Base-by-base conservation (phyloP, 2,113 vertebrate species). In the Pseudopipra pipra region DNA sequence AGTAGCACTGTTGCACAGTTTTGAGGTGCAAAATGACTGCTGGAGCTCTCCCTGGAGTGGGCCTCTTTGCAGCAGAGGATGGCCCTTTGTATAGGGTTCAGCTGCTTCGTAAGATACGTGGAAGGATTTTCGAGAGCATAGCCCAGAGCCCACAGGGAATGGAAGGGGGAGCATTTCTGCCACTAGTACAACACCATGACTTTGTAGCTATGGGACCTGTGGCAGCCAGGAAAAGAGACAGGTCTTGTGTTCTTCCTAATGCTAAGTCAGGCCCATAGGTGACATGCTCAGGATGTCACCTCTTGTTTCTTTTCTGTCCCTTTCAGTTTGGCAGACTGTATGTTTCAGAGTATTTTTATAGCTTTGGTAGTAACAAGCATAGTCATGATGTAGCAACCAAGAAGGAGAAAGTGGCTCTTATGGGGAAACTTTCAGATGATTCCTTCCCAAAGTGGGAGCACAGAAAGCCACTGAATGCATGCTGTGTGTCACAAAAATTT, bases 11-110 rank as follows among this genome's bases (percentile, higher is more conserved):
- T 19, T 76, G 37, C 71, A 41, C 16, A 31, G 28, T 27, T 67
- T 83, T 63, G 41, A 35, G 74, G 41, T 74, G 35, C 13, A 75
- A 85, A 52, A 86, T 17, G 16, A 12, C 33, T 62, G n/a, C 24
- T 59, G 54, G 27, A 58, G 19, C 15, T 81, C 46, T 62, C 33
- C 11, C 41, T 0, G 0, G 13, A 1, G 1, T 7, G 10, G 51
- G 3, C 8, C 5, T 63, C 33, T 44, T 63, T 71, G 47, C 66
- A 52, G 39, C 1, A 43, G n/a, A 46, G 44, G 37, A 46, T 51
- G 52, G 21, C 16, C 11, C 3, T 52, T 75, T 67, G 33, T 17
- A 11, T 9, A 19, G 13, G 44, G 28, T 52, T 70, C 52, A 67
- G 37, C n/a, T 41, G 30, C 27, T 31, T 46, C 41, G 51, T 52